Conservation (phyloP, 2,113 vertebrate genomes). For the Ailuropoda melanoleuca region DNA sequence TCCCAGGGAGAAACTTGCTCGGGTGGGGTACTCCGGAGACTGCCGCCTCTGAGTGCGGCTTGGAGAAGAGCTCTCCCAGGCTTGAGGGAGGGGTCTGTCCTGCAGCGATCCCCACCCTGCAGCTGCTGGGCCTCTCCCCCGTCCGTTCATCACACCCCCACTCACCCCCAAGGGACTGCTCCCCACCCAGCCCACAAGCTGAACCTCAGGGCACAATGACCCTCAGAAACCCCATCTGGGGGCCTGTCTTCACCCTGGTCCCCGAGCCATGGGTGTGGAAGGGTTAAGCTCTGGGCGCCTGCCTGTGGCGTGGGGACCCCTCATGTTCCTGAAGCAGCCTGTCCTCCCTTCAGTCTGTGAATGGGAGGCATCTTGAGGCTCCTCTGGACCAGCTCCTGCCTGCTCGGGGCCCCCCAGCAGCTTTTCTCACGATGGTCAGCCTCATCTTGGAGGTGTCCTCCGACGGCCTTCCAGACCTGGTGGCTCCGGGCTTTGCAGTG, state of each 20-base stretch:
- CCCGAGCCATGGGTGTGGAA: neutral
- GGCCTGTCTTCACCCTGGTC: neutral
- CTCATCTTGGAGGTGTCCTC: neutral
- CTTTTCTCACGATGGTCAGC: neutral
- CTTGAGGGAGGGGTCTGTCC: neutral
- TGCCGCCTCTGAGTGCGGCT: neutral
- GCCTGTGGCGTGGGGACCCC: too few species aligned
- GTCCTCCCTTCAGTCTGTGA: neutral
- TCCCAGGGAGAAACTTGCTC: neutral
- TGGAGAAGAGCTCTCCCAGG: neutral
- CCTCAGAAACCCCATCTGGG: neutral
- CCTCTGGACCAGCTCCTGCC: neutral
- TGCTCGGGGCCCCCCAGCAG: neutral
- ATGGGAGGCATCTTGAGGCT: neutral
- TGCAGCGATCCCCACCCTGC: too few species aligned
- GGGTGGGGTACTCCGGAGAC: too few species aligned
- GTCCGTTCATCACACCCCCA: too few species aligned
- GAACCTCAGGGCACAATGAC: neutral
- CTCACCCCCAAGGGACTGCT: too few species aligned
- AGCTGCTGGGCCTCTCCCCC: neutral
- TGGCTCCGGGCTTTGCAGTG: neutral
- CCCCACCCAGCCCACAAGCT: neutral
- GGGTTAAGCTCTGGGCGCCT: neutral
- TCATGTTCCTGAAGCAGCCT: neutral
- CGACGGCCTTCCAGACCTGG: rapidly evolving